Conservation (phyloP, 2,797 vertebrate species). For the Florisuga fusca region DNA sequence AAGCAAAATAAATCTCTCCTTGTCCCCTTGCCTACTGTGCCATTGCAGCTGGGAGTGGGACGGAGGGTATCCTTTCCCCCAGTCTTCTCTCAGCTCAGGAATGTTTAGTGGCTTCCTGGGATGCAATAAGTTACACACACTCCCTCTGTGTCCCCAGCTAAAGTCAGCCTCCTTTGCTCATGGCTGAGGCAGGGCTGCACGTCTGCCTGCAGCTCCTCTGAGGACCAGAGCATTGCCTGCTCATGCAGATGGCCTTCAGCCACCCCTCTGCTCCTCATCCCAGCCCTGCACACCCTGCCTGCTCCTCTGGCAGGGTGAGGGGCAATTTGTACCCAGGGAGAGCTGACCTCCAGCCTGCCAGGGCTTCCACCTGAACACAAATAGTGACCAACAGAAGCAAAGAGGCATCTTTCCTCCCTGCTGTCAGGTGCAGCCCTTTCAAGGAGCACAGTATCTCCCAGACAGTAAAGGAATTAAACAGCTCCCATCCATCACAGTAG, state of each 20-base stretch:
- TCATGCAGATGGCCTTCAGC: neutral
- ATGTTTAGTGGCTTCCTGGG: neutral
- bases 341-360: accelerated
- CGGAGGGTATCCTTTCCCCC: neutral
- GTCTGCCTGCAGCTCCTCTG: neutral
- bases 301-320: accelerated
- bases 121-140: neutral
- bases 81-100: neutral
- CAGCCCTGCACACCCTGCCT: no score
- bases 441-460: neutral
- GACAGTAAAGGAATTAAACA: accelerated
- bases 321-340: neutral
- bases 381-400: accelerated
- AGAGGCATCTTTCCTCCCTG: neutral
- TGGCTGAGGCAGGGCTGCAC: accelerated
- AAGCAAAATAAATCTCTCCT: neutral
- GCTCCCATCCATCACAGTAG: neutral
- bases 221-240: accelerated
- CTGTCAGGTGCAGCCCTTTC: neutral
- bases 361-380: neutral
- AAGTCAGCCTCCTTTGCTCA: neutral
- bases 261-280: accelerated
- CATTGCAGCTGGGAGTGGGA: neutral
- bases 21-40: neutral
- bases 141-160: neutral